Evolutionary conservation across 2,888 invertebrate genomes (phyloP), one percentile per base, ranked within the genome.

Genomic region (Norana najaformis): DNA sequence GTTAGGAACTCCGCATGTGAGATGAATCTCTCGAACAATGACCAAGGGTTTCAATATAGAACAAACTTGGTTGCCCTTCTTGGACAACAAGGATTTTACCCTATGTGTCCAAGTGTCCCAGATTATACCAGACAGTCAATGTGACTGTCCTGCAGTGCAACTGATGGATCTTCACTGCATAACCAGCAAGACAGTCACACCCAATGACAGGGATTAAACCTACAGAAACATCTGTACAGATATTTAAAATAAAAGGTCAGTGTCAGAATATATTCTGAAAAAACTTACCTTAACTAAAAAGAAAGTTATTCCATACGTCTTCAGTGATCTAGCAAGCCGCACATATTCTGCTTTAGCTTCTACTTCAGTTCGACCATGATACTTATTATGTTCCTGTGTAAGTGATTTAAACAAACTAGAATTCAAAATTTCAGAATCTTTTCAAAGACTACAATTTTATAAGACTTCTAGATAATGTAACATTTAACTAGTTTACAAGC

Each of bases 301-400:
- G 96, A 99, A 99, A 0, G 99, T 99, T n/a, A 99, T 99, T 11
- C 99, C 99, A 94, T 99, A 99, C 0, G 99, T 99, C 94, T 97
- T 98, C 93, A 99, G 96, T 90, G 98, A 97, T 89, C 99, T 95
- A 3, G 99, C 99, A 88, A 97, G 97, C 95, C 98, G 98, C 39
- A 99, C 98, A 95, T 99, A 99, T 90, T 97, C 96, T 89, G 98
- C 98, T 95, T 99, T 99, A 30, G 99, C 97, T 94, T 99, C 99
- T 90, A 99, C 96, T 90, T 95, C 99, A 41, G 96, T 96, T 88
- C 97, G 95, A 0, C 97, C 97, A 16, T 96, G 95, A 95, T 97
- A 97, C 92, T 96, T 97, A 93, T 96, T 97, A 94, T 99, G 99
- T 94, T 98, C 98, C 95, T 94, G 92, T 39, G 92, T 90, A 38